Evolutionary conservation across 2,113 vertebrate genomes (phyloP).

Genomic region (Cervus canadensis): DNA sequence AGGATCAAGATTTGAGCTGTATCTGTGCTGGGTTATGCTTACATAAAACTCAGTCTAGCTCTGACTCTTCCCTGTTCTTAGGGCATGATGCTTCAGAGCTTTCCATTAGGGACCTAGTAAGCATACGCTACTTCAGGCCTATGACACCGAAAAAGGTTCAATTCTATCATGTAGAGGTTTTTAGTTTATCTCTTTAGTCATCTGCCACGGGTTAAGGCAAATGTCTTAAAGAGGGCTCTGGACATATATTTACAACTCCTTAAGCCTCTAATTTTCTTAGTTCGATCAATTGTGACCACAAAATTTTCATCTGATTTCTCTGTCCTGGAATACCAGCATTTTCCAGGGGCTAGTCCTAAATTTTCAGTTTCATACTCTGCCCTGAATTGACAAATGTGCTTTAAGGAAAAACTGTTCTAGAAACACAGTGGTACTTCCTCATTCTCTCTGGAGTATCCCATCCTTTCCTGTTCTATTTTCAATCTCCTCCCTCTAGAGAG

Average conservation of each 20-base stretch:
- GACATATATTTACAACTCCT: not conserved
- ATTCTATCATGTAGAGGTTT: not conserved
- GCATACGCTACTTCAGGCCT: no score
- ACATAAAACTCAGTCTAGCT: not conserved
- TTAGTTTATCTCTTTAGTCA: not conserved
- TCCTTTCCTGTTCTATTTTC: not conserved
- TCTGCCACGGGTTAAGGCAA: not conserved
- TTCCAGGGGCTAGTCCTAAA: not conserved
- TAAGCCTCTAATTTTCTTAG: not conserved
- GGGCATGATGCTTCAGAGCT: rapidly evolving
- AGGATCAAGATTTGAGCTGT: not conserved
- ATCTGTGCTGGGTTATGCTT: not conserved
- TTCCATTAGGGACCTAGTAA: not conserved
- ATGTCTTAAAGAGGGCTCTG: not conserved
- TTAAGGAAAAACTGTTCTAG: not conserved
- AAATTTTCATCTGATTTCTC: not conserved
- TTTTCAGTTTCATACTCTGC: not conserved
- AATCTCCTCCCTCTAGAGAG: not conserved
- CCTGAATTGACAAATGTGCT: not conserved
- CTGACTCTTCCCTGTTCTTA: not conserved
- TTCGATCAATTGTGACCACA: rapidly evolving
- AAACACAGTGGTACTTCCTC: not conserved
- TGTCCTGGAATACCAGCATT: not conserved
- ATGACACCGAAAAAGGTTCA: no score
- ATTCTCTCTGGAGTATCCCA: not conserved